Conservation (phyloP, 30 jellyfish, hydroid and myxozoan species). For the Cassiopea andromeda region DNA sequence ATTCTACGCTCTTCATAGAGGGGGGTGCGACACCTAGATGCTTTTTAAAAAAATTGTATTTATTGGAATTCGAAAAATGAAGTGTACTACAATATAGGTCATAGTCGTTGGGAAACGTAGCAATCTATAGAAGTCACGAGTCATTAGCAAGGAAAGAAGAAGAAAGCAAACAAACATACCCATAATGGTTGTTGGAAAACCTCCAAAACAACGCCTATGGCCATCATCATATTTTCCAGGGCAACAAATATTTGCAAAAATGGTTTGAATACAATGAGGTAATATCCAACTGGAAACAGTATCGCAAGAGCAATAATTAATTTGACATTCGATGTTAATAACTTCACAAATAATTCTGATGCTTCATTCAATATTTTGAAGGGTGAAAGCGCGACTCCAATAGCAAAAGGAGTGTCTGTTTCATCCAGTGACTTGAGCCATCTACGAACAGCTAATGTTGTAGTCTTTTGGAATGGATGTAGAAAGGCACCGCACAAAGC, state of each 20-base stretch:
- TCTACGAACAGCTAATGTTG: conserved; percentile 68
- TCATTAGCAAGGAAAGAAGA: too few relatives aligned
- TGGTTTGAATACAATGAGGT: conserved; percentile 79
- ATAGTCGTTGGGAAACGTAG: too few relatives aligned
- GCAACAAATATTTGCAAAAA: conserved; percentile 68
- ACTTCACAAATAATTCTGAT: conserved; percentile 72
- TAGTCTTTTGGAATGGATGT: conserved; percentile 87
- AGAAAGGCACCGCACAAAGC: conserved; percentile 92
- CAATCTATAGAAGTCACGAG: too few relatives aligned
- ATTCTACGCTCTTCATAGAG: too few relatives aligned
- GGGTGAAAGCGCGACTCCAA: conserved; percentile 86
- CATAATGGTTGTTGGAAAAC: conserved; percentile 76
- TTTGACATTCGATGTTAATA: conserved; percentile 64
- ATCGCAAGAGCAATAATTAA: conserved; percentile 47
- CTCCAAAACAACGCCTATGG: conserved; percentile 37
- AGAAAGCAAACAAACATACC: conserved; percentile 43
- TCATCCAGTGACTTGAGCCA: conserved; percentile 82
- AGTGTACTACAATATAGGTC: too few relatives aligned
- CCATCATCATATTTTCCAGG: conserved; percentile 21
- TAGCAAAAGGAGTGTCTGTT: conserved; percentile 80
- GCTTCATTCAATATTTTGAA: conserved; percentile 60
- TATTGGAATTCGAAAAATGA: too few relatives aligned
- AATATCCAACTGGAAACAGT: conserved; percentile 73
- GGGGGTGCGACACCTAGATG: too few relatives aligned
- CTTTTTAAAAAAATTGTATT: too few relatives aligned